These are phyloP conservation scores for Cybosia mesomella DNA, from an alignment of 2,888 invertebrate genomes.

Conservation along the genomic window DNA sequence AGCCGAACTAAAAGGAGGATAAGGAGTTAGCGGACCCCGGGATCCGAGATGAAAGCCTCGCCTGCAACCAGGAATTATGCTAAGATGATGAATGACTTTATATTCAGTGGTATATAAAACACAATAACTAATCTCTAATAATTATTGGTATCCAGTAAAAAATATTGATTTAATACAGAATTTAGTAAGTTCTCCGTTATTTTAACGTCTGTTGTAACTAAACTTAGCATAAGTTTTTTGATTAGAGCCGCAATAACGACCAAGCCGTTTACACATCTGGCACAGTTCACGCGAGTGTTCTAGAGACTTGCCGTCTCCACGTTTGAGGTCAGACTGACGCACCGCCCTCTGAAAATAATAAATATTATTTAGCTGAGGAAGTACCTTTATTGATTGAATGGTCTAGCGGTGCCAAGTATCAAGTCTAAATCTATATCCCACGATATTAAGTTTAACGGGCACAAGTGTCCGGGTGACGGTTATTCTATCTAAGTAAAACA, in stretches of 20 bases:
- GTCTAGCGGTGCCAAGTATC: no score
- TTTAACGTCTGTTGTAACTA: background rate
- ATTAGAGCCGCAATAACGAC: background rate
- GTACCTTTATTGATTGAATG: no score
- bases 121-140: background rate
- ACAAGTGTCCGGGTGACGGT: no score
- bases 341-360: background rate
- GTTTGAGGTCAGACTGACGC: conserved; percentile 5
- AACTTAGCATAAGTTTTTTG: background rate
- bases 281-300: background rate
- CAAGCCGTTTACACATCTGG: background rate
- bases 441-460: no score
- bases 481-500: no score
- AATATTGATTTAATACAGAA: background rate
- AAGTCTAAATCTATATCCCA: no score
- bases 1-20: no score
- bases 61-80: no score
- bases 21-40: no score
- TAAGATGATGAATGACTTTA: background rate
- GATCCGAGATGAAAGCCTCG: no score
- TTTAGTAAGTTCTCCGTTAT: background rate
- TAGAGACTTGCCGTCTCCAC: background rate
- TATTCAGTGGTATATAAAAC: background rate
- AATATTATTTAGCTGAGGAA: no score
- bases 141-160: background rate